A percentile compares a stretch with the other conserved stretches of the same genome.
phyloP scores from a whole-genome alignment of 2,888 invertebrate genomes.

The Lycaena phlaeas region DNA sequence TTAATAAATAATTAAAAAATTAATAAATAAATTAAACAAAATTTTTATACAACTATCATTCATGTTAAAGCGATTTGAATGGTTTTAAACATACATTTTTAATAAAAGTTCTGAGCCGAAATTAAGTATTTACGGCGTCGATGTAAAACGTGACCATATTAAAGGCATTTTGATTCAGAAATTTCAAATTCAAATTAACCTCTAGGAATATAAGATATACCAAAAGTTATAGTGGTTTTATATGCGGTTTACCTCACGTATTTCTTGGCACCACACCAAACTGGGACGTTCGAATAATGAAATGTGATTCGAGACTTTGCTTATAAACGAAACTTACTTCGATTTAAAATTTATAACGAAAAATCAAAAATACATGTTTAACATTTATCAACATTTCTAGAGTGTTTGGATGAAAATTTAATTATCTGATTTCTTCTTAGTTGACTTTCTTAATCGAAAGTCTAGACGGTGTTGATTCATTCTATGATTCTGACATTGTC shows the following conservation, averaged over 20 bases:
- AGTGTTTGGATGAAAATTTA: too few species aligned
- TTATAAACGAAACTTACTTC: constrained; percentile 7
- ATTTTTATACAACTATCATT: too few species aligned
- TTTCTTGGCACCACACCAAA: constrained; percentile 7
- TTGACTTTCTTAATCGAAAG: too few species aligned
- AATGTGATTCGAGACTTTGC: constrained; percentile 8
- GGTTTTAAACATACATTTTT: too few species aligned
- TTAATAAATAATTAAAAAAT: too few species aligned
- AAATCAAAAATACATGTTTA: constrained; percentile 2
- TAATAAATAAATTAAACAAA: too few species aligned
- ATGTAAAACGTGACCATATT: not conserved
- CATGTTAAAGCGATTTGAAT: too few species aligned
- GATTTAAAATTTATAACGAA: constrained; percentile 4
- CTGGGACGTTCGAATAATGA: constrained; percentile 7
- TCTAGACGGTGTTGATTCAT: too few species aligned
- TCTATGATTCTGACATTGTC: too few species aligned
- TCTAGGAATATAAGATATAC: constrained; percentile 4
- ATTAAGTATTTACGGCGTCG: too few species aligned
- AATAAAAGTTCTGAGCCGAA: too few species aligned
- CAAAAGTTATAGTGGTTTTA: constrained; percentile 7
- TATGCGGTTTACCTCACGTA: constrained; percentile 8
- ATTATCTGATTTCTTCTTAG: too few species aligned
- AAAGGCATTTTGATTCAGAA: not conserved
- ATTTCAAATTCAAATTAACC: constrained; percentile 5
- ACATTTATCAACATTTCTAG: not conserved